phyloP scores from a whole-genome alignment of 2,888 invertebrate species.

The Mycalesis mineus region DNA sequence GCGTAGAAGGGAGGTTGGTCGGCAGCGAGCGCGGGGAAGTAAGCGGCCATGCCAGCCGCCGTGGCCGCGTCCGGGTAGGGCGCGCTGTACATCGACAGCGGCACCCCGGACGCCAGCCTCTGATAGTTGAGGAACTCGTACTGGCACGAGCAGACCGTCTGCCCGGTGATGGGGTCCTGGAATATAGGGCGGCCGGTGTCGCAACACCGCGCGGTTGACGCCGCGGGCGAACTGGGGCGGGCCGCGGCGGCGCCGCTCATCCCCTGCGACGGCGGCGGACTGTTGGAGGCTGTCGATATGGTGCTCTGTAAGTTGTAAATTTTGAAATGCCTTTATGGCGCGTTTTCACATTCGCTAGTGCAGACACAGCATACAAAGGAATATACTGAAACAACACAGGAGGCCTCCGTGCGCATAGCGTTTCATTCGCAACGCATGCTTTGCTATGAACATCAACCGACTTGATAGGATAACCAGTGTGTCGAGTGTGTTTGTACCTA shows the following conservation, averaged over 20 bases:
- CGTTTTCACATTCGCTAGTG: conserved; percentile 70
- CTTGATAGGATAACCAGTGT: no score
- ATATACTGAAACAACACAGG: conserved; percentile 37
- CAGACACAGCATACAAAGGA: conserved; percentile 33
- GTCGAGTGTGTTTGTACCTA: no score
- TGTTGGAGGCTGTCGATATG: conserved; percentile 85
- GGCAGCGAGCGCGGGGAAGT: conserved; percentile 89
- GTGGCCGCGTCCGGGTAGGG: conserved; percentile 86
- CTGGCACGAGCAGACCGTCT: conserved; percentile 93
- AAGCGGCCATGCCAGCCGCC: conserved; percentile 89
- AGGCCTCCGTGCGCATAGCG: conserved; percentile 69
- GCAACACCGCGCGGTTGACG: conserved; percentile 85
- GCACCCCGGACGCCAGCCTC: conserved; percentile 85
- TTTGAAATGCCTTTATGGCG: conserved; percentile 78
- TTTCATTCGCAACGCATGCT: conserved; percentile 45
- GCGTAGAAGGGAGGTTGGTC: conserved; percentile 92
- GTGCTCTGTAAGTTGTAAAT: conserved; percentile 79
- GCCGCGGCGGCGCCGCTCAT: conserved; percentile 77
- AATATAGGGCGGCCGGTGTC: conserved; percentile 94
- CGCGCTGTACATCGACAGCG: conserved; percentile 88
- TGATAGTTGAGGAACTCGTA: conserved; percentile 93
- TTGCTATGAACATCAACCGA: no score
- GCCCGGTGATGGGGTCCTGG: conserved; percentile 92
- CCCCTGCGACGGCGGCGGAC: conserved; percentile 81
- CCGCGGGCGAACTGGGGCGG: conserved; percentile 71